A percentile compares a stretch with the other conserved stretches of the same genome.
Evolutionary conservation across 2,888 invertebrate genomes (phyloP).

Genomic region (Dolichomitus sp.): DNA sequence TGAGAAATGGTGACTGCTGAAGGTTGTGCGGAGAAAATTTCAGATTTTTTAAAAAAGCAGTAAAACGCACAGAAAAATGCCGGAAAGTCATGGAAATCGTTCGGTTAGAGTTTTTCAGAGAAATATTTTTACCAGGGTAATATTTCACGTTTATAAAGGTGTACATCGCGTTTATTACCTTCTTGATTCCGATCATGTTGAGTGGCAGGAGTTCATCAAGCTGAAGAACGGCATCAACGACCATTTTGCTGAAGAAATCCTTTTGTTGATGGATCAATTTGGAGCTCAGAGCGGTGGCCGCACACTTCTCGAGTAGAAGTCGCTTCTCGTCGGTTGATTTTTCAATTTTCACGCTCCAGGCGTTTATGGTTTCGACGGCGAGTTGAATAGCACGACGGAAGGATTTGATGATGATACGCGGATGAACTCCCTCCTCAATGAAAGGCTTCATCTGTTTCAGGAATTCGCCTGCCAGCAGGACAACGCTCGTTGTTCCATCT

Average conservation of each 20-base stretch:
- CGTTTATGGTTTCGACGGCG: conserved; percentile 93
- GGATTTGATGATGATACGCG: conserved; percentile 96
- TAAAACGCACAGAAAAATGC: too few relatives aligned
- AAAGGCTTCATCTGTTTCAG: conserved; percentile 97
- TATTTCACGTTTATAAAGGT: neutral
- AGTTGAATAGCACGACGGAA: conserved; percentile 94
- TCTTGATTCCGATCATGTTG: conserved; percentile 99
- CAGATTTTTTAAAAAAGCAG: too few relatives aligned
- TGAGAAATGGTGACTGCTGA: too few relatives aligned
- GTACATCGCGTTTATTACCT: conserved; percentile 87
- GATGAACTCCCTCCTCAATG: conserved; percentile 98
- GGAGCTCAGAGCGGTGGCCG: conserved; percentile 98
- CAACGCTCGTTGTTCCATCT: conserved; percentile 99
- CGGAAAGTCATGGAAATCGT: too few relatives aligned
- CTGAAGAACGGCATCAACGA: conserved; percentile 98
- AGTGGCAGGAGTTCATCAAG: conserved; percentile 96
- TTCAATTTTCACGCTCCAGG: conserved; percentile 93
- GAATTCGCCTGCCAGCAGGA: conserved; percentile 97
- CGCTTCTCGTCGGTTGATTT: conserved; percentile 89
- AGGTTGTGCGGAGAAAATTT: too few relatives aligned
- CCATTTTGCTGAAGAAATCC: conserved; percentile 98
- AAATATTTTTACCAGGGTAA: too few relatives aligned
- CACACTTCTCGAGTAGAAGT: conserved; percentile 94
- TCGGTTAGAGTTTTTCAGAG: too few relatives aligned
- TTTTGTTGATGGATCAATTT: conserved; percentile 99